Percentiles rank a stretch among this genome's conserved stretches.
Conservation (phyloP, 2,888 invertebrate genomes). For the Xanthia togata region DNA sequence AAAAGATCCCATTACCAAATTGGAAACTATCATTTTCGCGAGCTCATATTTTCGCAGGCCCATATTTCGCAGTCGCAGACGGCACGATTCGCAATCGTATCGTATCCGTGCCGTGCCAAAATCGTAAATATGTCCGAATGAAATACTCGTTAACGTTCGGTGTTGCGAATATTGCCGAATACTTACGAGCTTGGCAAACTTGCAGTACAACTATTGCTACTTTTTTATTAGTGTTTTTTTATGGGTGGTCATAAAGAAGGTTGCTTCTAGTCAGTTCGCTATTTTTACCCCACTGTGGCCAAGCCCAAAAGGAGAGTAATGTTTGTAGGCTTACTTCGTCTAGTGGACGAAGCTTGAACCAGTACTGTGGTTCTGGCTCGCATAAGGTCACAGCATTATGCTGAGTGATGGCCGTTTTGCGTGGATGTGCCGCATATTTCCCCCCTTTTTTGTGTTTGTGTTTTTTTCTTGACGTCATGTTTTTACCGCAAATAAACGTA, state of each 20-base stretch:
- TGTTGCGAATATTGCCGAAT: conserved; percentile 68
- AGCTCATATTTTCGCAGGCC: conserved; percentile 64
- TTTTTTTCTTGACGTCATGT: no score
- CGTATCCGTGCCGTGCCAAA: conserved; percentile 73
- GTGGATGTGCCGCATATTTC: no score
- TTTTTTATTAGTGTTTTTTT: conserved; percentile 62
- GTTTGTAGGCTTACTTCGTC: neutral
- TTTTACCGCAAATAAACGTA: no score
- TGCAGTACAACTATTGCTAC: conserved; percentile 69
- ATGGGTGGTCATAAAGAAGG: conserved; percentile 36
- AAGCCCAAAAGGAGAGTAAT: neutral
- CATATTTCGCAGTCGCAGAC: conserved; percentile 67
- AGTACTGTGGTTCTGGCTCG: no score
- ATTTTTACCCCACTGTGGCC: neutral
- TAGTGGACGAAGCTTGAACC: no score
- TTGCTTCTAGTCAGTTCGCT: neutral
- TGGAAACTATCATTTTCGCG: conserved; percentile 66
- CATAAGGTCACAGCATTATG: no score
- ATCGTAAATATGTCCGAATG: conserved; percentile 74
- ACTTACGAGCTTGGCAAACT: conserved; percentile 74
- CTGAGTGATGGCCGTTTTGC: no score
- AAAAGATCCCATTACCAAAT: conserved; percentile 71
- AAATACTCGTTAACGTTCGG: conserved; percentile 59
- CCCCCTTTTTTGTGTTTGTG: no score
- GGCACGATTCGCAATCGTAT: conserved; percentile 65